Evolutionary conservation across 2,113 vertebrate genomes (phyloP).

Genomic region (Esox niger): DNA sequence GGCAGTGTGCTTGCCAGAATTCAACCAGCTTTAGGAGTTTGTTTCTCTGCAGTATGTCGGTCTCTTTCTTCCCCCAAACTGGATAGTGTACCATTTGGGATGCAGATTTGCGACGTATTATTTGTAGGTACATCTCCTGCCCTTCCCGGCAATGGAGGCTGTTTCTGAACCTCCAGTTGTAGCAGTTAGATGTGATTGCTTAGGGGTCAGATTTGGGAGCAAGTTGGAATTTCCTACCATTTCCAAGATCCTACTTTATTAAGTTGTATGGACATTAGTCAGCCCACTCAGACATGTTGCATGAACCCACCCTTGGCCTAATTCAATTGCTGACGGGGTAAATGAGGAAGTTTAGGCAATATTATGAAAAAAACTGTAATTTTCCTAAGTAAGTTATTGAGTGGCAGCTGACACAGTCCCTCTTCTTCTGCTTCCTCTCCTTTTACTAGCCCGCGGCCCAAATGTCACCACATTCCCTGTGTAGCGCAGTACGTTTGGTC

Average conservation of each 20-base stretch:
- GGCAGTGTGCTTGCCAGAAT: too few relatives aligned
- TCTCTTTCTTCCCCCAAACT: too few relatives aligned
- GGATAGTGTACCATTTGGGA: too few relatives aligned
- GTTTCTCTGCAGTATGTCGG: too few relatives aligned
- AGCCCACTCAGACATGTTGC: conserved; percentile 55
- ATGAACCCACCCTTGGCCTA: conserved; percentile 23
- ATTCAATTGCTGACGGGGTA: conserved; percentile 43
- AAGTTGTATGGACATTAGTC: conserved; percentile 46
- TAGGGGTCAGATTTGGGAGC: background rate
- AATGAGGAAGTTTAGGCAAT: conserved; percentile 34
- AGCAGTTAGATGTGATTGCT: background rate
- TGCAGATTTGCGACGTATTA: too few relatives aligned
- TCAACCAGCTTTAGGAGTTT: too few relatives aligned
- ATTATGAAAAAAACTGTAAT: conserved; percentile 26
- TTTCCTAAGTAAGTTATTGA: conserved; percentile 46
- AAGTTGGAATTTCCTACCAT: background rate
- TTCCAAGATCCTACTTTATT: conserved; percentile 38
- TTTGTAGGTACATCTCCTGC: too few relatives aligned
- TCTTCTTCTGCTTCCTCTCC: conserved; percentile 5
- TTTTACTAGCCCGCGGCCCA: too few relatives aligned
- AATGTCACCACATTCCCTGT: too few relatives aligned
- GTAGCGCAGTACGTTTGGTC: too few relatives aligned
- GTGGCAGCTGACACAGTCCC: conserved; percentile 40
- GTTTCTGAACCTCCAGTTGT: background rate
- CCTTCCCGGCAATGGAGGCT: background rate